These are phyloP conservation scores for Zygothrica quintamaculata DNA, from an alignment of 2,888 invertebrate species.

Conservation along the genomic window DNA sequence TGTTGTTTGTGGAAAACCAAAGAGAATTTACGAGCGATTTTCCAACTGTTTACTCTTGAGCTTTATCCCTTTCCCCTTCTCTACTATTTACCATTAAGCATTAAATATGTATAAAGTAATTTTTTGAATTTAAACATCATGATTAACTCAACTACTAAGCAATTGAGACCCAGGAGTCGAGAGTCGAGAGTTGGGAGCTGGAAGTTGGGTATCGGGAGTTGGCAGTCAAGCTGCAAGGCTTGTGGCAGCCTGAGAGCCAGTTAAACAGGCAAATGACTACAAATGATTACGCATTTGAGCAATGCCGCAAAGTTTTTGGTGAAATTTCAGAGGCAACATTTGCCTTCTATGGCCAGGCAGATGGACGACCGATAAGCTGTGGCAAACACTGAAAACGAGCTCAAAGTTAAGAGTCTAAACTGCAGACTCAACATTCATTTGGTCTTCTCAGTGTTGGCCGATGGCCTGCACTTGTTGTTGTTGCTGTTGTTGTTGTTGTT, in stretches of 20 bases:
- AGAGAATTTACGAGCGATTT: conserved; percentile 17
- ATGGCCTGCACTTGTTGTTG: conserved; percentile 64
- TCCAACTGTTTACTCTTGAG: background rate
- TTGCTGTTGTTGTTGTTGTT: conserved; percentile 18
- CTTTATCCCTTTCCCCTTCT: conserved; percentile 6
- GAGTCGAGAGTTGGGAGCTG: too few relatives aligned
- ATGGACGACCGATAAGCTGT: conserved; percentile 59
- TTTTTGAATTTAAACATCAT: conserved; percentile 76
- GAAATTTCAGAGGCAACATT: conserved; percentile 56
- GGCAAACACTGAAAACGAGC: conserved; percentile 70
- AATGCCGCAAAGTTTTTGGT: conserved; percentile 49
- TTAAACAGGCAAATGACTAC: conserved; percentile 71
- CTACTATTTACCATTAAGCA: conserved; percentile 15
- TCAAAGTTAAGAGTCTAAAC: conserved; percentile 55
- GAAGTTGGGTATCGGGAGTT: too few relatives aligned
- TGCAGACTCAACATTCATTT: conserved; percentile 37
- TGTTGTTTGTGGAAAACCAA: conserved; percentile 6
- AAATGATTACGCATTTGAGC: conserved; percentile 74
- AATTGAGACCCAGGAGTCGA: too few relatives aligned
- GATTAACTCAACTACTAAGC: conserved; percentile 66
- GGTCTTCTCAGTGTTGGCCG: conserved; percentile 34
- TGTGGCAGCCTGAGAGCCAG: conserved; percentile 10
- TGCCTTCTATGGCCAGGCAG: conserved; percentile 50
- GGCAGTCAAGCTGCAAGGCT: too few relatives aligned
- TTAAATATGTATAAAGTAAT: conserved; percentile 74